Base-by-base conservation (phyloP, 2,888 invertebrate species). In the Emmelina monodactyla region DNA sequence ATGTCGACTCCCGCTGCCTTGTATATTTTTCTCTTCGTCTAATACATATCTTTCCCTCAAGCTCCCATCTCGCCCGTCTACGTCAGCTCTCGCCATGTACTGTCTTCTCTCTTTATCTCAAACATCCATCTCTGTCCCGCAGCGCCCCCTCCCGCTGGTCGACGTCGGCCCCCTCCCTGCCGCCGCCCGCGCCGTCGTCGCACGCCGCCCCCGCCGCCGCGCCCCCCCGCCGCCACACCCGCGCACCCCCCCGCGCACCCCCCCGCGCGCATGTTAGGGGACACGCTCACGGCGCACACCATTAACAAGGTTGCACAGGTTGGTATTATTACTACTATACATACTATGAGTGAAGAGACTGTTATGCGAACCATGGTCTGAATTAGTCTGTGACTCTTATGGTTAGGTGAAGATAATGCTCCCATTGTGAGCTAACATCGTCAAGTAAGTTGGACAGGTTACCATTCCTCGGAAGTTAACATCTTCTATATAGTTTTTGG, bases 211-310 rank as follows among this genome's bases (percentile, higher is more conserved):
- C 79, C 79, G 33, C 68, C 82, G 49, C 67, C 84, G 41, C 43
- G 71, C 13, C 58, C 72, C 6, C 78, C 84, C 62, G 58, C 75
- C 15, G 52, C 61, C 44, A 50, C 67, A 48, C 68, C 71, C 38
- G 56, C 63, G 42, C 68, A 73, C 54, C 47, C 67, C 39, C 75
- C 82, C 58, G 63, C 75, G 25, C 78, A 79, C 40, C 84, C 85
- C 32, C 83, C 85, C 12, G 75, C 87, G 3, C 83, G 88, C 56
- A 88, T 88, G 88, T 89, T 89, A 50, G 88, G 88, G 16, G 88
- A 89, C 51, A 88, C 88, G 2, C 75, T 79, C 39, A 79, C 78
- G 33, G 75, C 78, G 36, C 76, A 76, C 50, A 78, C 75, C 43
- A 67, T 78, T 13, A 62, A 61, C 36, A 78, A 78, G 68, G 78